Conservation (phyloP, 2,797 vertebrate species). For the Cuculus canorus region DNA sequence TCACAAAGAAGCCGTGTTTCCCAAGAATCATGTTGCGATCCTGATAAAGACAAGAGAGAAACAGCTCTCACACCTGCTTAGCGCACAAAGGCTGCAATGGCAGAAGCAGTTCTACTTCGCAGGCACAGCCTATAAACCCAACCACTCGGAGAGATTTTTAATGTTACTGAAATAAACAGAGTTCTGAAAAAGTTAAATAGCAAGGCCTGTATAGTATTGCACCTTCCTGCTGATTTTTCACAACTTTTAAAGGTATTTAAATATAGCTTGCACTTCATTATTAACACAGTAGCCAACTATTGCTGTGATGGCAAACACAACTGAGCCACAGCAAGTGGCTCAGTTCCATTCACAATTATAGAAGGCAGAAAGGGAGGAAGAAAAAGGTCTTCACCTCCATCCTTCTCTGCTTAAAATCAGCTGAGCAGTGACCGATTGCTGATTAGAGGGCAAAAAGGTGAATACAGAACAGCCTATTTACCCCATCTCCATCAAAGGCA, state of each 20-base stretch:
- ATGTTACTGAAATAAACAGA: not conserved
- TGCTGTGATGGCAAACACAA: not conserved
- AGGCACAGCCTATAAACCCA: not conserved
- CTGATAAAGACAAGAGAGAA: slow-evolving; percentile 72
- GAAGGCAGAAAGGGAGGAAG: not conserved
- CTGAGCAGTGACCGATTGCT: not conserved
- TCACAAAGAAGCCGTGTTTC: slow-evolving; percentile 96
- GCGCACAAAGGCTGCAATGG: not conserved
- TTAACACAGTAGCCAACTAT: not conserved
- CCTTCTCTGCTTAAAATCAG: not conserved
- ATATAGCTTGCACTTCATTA: not conserved
- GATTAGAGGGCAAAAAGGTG: not conserved
- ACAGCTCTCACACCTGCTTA: not conserved
- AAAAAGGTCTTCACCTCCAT: not conserved
- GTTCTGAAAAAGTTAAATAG: not conserved
- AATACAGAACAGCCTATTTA: slow-evolving; percentile 69
- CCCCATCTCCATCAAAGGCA: slow-evolving; percentile 97
- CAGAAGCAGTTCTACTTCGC: not conserved
- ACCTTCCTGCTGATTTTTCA: not conserved
- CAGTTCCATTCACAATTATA: not conserved
- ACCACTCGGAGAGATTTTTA: not conserved
- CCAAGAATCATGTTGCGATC: slow-evolving; percentile 98
- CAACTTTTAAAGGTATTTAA: not conserved
- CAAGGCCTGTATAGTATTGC: not conserved
- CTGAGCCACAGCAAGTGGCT: not conserved